Evolutionary conservation across 2,113 vertebrate genomes (phyloP), one percentile per base, ranked within the genome.

Genomic region (Onychostoma macrolepis): DNA sequence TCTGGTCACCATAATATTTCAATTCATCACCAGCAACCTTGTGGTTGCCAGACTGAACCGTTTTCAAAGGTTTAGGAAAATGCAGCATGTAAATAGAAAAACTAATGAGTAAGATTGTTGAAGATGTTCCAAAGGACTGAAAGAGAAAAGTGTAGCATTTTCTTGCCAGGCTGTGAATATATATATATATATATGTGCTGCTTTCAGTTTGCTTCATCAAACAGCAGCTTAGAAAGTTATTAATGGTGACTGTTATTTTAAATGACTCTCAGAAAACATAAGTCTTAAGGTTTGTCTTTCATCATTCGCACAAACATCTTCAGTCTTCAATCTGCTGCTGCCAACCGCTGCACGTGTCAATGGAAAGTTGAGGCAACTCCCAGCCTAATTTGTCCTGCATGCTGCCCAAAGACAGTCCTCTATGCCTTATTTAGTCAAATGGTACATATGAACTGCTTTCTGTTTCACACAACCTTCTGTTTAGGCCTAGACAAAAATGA

Each of bases 231-330:
- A 92, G 91, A 89, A 89, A 89, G 92, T 94, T 94, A 94, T 94
- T 94, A 94, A 94, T 92, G 92, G 91, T 91, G 85, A 89, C 89
- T 89, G 91, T 94, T 91, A 94, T 94, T 94, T 93, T 90, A 92
- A 92, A 92, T 89, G 92, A 93, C 94, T 93, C 90, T 90, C 88
- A 92, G 89, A 93, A 94, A 85, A 93, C 93, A 92, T 88, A 77
- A 91, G 91, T 88, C 92, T 45, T 82, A 65, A 33, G 67, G 85
- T 71, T 72, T 74, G 78, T 81, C 45, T 74, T 45, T 81, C 85
- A 86, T 81, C 77, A 74, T 24, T 26, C 56, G 26, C 78, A 69
- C 84, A 75, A 74, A 81, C 81, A 67, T 72, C 72, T 61, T 81
- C 80, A 45, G 56, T 81, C 53, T 58, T 82, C 80, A 30, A 67